A percentile compares a stretch with the other conserved stretches of the same genome.
Conservation (phyloP, 2,888 invertebrate species). For the Adelognathus sp. region DNA sequence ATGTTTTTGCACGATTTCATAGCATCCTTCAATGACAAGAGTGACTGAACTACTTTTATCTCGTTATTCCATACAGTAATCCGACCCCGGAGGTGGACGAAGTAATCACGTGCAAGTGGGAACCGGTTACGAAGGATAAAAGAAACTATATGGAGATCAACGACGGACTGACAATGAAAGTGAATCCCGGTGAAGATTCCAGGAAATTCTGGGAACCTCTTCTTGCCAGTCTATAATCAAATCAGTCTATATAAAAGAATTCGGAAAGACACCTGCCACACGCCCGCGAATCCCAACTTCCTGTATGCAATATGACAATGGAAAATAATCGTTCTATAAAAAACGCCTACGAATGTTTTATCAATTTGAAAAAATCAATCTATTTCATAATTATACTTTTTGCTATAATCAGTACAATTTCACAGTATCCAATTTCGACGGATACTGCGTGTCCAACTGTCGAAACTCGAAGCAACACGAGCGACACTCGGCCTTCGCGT, state of each 20-base stretch:
- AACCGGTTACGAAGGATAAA: slow-evolving; percentile 54
- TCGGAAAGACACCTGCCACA: no score
- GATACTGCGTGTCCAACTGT: slow-evolving; percentile 88
- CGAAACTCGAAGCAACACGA: slow-evolving; percentile 91
- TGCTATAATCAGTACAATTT: slow-evolving; percentile 67
- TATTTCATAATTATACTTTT: no score
- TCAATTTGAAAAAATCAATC: not conserved
- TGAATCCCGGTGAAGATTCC: slow-evolving; percentile 50
- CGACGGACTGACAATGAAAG: slow-evolving; percentile 51
- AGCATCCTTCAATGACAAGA: not conserved
- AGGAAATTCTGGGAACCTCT: slow-evolving; percentile 64
- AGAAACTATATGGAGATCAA: slow-evolving; percentile 68
- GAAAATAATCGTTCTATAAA: not conserved
- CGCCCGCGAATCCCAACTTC: no score
- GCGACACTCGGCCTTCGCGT: slow-evolving; percentile 88
- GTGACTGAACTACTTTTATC: not conserved
- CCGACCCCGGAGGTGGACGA: slow-evolving; percentile 68
- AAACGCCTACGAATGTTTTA: not conserved
- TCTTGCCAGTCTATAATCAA: not conserved
- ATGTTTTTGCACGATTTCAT: not conserved
- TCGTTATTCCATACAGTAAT: slow-evolving; percentile 64
- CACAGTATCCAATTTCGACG: slow-evolving; percentile 83
- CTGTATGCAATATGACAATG: not conserved
- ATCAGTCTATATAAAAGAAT: no score
- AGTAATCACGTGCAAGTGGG: slow-evolving; percentile 64